phyloP scores from a whole-genome alignment of 2,113 vertebrate species.

The Ameiurus melas region DNA sequence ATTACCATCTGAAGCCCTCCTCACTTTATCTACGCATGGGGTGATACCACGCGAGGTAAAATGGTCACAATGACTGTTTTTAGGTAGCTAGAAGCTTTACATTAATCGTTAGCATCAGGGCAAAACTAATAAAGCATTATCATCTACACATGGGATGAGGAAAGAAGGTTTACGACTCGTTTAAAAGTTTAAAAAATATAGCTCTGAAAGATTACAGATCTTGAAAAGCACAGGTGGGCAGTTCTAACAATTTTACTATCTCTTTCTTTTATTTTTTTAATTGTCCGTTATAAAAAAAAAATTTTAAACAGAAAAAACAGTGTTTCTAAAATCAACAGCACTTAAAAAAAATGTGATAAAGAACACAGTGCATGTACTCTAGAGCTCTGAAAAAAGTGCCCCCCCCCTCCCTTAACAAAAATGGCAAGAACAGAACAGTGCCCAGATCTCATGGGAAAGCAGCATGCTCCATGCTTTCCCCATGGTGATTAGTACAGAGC shows the following conservation, averaged over 20 bases:
- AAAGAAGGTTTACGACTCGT: no score
- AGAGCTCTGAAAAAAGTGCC: background rate
- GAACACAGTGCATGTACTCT: background rate
- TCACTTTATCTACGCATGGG: background rate
- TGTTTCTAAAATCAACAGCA: background rate
- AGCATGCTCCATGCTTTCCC: conserved; percentile 55
- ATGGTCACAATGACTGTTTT: background rate
- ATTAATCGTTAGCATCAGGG: background rate
- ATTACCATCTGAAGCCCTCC: no score
- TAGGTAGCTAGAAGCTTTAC: background rate
- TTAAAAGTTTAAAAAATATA: background rate
- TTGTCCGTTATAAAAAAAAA: background rate
- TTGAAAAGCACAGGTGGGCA: no score
- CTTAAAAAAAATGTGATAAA: background rate
- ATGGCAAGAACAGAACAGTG: background rate
- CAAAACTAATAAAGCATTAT: background rate
- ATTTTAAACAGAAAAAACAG: no score
- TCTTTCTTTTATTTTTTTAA: background rate
- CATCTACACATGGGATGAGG: background rate
- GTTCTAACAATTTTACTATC: background rate
- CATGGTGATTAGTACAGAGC: conserved; percentile 44
- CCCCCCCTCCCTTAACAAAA: background rate
- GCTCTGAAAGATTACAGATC: background rate
- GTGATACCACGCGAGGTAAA: background rate
- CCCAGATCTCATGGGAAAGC: conserved; percentile 42